Evolutionary conservation across 2,797 vertebrate species (phyloP), one percentile per base, ranked within the genome.

Genomic region (Lutjanus argentimaculatus): DNA sequence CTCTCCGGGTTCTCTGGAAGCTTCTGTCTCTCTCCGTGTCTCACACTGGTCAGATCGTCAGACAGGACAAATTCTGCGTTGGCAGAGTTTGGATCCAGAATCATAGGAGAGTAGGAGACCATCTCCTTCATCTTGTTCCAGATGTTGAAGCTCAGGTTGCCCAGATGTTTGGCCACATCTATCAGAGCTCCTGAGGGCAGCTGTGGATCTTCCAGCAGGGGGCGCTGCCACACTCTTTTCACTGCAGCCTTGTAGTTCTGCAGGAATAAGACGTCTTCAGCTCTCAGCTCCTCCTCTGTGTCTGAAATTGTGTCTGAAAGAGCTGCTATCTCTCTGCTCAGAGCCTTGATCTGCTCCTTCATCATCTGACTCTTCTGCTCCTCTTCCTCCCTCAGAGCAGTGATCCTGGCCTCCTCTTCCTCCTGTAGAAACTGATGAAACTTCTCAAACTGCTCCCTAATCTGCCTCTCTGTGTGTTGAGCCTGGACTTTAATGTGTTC

Each of bases 131-230:
- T 85, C 57, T 79, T 76, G 0, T 6, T 79, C 85, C 89, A 90
- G 83, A 89, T 85, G 57, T 85, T 73, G 67, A 71, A 88, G 78
- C 49, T 6, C 15, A 90, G 80, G 79, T 88, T 88, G n/a, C 85
- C 85, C 61, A 89, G 55, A 67, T 89, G 83, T 73, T 89, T 72
- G 30, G 63, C 66, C 36, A 61, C 10, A 0, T 86, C 14, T 21
- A 89, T 82, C 66, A 89, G 82, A 25, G 70, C 66, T 48, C 51
- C 82, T 3, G 53, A 9, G 4, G 1, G 6, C 55, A 25, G 30
- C 21, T 66, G 0, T 13, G 77, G 71, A 5, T 75, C 70, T 0
- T 72, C 84, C 82, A 40, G 51, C 71, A 76, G 85, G 59, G 62
- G 77, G 72, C 30, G 57, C 77, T 65, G 78, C 21, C 78, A 77